Evolutionary conservation across 2,888 invertebrate genomes (phyloP).

Genomic region (Autographa gamma): DNA sequence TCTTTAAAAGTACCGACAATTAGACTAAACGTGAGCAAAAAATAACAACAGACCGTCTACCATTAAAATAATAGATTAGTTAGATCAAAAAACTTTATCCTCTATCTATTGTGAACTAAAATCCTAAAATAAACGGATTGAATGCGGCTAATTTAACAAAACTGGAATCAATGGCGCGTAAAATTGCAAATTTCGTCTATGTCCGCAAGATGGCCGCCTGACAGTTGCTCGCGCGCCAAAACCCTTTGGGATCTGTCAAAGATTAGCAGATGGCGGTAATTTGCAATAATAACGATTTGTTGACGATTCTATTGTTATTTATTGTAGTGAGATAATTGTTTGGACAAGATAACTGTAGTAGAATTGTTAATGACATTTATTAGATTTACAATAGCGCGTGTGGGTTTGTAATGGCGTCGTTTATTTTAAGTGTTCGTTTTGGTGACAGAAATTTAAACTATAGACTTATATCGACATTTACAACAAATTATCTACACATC

Average conservation of each 20-base stretch:
- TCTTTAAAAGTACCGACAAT: conserved; percentile 49
- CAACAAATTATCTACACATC: no score
- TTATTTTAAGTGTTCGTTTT: conserved; percentile 18
- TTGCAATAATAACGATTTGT: conserved; percentile 77
- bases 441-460: conserved; percentile 13
- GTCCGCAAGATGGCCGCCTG: conserved; percentile 80
- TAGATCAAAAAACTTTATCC: conserved; percentile 28
- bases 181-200: conserved; percentile 85
- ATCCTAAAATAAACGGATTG: conserved; percentile 74
- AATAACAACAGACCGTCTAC: conserved; percentile 36
- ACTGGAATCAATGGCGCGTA: conserved; percentile 82
- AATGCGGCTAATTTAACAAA: conserved; percentile 81
- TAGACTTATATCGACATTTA: no score
- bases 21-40: conserved; percentile 24
- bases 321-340: conserved; percentile 83
- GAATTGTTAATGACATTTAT: conserved; percentile 45
- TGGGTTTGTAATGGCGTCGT: conserved; percentile 34
- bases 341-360: conserved; percentile 69
- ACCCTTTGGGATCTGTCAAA: conserved; percentile 86
- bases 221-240: conserved; percentile 81
- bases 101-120: conserved; percentile 57
- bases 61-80: conserved; percentile 54
- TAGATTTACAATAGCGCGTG: conserved; percentile 42
- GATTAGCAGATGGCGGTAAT: conserved; percentile 83
- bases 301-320: conserved; percentile 83